Percentiles rank a stretch among this genome's conserved stretches.
These are phyloP conservation scores for Lytechinus variegatus DNA, from an alignment of 35 echinoderm and acorn worm species.

Conservation along the genomic window DNA sequence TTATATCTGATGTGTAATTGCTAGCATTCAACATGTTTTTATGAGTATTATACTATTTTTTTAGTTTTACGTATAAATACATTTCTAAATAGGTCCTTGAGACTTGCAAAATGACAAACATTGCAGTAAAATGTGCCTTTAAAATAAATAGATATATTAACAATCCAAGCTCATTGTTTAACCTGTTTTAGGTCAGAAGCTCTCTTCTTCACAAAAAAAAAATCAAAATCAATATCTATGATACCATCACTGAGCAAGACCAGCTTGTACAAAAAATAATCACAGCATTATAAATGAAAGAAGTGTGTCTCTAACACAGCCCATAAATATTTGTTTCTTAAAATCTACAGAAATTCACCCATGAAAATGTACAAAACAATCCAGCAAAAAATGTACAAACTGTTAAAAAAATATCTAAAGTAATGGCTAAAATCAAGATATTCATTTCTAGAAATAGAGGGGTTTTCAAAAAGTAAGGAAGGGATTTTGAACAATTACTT, in stretches of 20 bases:
- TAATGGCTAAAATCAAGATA: not conserved
- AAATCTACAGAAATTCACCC: not conserved
- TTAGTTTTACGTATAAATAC: no score
- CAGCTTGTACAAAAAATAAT: not conserved
- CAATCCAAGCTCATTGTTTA: not conserved
- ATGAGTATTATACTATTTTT: no score
- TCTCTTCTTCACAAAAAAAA: not conserved
- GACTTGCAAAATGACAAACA: not conserved
- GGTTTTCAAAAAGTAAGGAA: not conserved
- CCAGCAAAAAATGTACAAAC: no score
- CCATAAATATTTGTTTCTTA: not conserved
- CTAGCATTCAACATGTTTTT: no score
- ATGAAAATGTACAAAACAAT: not conserved
- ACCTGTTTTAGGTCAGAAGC: not conserved
- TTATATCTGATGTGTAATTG: no score
- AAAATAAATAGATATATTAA: not conserved
- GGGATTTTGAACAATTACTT: not conserved
- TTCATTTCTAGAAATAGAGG: not conserved
- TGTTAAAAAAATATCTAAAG: not conserved
- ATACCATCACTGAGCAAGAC: not conserved
- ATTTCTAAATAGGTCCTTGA: not conserved
- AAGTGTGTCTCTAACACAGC: not conserved
- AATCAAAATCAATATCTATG: not conserved
- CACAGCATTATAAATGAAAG: constrained; percentile 5
- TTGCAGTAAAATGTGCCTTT: not conserved